These are phyloP conservation scores for Antechinus stuartii DNA, from an alignment of 2,113 vertebrate species.

Conservation along the genomic window DNA sequence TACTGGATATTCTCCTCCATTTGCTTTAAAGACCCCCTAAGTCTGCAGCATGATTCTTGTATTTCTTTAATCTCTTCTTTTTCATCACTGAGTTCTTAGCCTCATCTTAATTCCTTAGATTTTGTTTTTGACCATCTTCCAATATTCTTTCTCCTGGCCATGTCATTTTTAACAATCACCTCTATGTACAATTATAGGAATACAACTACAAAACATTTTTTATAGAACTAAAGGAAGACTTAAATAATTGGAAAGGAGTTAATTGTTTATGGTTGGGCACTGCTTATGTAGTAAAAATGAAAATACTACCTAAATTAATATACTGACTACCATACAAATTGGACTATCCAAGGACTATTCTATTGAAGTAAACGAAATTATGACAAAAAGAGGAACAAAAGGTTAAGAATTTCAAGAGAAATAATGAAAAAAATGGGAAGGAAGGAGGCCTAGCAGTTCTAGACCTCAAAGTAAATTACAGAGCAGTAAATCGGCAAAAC, in stretches of 20 bases:
- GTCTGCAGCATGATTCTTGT: neutral
- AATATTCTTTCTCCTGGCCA: neutral
- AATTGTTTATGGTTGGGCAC: neutral
- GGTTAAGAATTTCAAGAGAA: neutral
- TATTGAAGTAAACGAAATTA: neutral
- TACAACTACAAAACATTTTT: neutral
- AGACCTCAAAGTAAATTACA: neutral
- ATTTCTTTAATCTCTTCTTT: neutral
- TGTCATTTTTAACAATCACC: neutral
- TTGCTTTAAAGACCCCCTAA: neutral
- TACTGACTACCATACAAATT: neutral
- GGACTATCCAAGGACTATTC: neutral
- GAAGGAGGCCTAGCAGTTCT: neutral
- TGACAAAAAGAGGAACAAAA: neutral
- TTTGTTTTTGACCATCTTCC: neutral
- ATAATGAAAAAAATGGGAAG: neutral
- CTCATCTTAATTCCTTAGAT: neutral
- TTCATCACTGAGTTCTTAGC: neutral
- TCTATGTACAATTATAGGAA: neutral
- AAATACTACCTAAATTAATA: neutral
- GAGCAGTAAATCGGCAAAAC: neutral
- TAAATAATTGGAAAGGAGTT: neutral
- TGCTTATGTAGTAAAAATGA: neutral
- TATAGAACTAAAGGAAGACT: neutral
- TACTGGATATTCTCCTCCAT: neutral